These are phyloP conservation scores for Uropsilus gracilis DNA, from an alignment of 2,113 vertebrate species.

Conservation along the genomic window DNA sequence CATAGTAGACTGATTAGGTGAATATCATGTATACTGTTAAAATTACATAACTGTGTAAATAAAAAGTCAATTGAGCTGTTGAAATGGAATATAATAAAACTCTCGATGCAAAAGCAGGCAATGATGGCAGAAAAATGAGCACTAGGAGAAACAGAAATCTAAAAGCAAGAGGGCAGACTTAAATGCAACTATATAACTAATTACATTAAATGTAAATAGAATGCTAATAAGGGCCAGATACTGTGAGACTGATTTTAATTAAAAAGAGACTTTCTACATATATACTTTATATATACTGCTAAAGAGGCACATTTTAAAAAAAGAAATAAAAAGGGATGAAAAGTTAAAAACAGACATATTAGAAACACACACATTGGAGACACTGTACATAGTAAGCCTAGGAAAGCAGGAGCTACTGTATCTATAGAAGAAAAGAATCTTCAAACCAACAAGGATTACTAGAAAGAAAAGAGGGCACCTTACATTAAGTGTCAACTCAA, in stretches of 20 bases:
- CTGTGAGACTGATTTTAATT: background rate
- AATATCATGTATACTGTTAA: background rate
- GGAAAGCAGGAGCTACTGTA: background rate
- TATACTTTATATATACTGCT: background rate
- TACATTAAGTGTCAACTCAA: background rate
- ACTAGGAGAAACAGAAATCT: background rate
- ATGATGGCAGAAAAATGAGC: background rate
- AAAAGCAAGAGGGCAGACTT: background rate
- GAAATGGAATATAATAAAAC: background rate
- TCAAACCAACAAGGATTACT: background rate
- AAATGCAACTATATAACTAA: background rate
- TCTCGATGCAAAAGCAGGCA: background rate
- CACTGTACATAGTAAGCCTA: background rate
- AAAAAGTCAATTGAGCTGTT: background rate
- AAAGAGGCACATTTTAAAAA: background rate
- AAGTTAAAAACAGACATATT: too few species aligned
- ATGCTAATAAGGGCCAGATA: background rate
- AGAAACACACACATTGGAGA: too few species aligned
- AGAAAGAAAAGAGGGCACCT: background rate
- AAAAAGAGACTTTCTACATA: background rate
- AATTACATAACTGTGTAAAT: background rate
- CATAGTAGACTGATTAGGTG: background rate
- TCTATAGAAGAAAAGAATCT: background rate
- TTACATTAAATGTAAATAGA: background rate
- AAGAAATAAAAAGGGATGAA: background rate